phyloP scores from a whole-genome alignment of 2,797 vertebrate species.

The Trematomus bernacchii region DNA sequence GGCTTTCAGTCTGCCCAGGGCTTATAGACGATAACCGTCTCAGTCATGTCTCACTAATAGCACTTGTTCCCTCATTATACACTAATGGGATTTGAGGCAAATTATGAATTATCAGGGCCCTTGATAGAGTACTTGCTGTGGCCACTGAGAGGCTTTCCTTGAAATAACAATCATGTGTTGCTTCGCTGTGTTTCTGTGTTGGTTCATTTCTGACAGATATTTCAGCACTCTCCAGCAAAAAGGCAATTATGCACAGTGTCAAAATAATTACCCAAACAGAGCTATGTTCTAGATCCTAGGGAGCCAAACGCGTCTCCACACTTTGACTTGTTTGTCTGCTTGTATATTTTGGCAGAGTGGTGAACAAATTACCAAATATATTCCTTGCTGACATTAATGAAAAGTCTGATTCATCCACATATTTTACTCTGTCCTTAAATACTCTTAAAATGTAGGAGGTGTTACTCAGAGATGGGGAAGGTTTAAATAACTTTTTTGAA shows the following conservation, averaged over 20 bases:
- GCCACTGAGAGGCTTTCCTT: slow-evolving; percentile 24
- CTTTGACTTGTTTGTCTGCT: slow-evolving; percentile 6
- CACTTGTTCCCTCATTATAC: slow-evolving; percentile 63
- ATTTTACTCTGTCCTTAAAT: slow-evolving; percentile 22
- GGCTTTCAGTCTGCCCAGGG: slow-evolving; percentile 18
- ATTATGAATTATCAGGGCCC: slow-evolving; percentile 54
- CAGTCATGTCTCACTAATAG: slow-evolving; percentile 46
- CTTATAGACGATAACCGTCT: slow-evolving; percentile 33
- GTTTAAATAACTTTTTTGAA: not conserved
- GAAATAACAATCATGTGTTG: slow-evolving; percentile 18
- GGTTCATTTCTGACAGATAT: slow-evolving; percentile 5
- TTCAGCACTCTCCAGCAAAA: slow-evolving; percentile 8
- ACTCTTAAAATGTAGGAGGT: slow-evolving; percentile 29
- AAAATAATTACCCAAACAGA: slow-evolving; percentile 19
- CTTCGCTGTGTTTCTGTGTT: not conserved
- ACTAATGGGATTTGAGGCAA: slow-evolving; percentile 65
- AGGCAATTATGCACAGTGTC: slow-evolving; percentile 14
- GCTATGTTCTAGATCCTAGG: not conserved
- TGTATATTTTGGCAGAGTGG: not conserved
- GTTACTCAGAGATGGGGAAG: slow-evolving; percentile 42
- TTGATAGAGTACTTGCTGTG: slow-evolving; percentile 38
- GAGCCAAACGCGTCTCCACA: not conserved
- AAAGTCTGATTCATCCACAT: slow-evolving; percentile 16
- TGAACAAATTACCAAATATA: slow-evolving; percentile 23
- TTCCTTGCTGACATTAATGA: slow-evolving; percentile 12